A percentile compares a stretch with the other conserved stretches of the same genome.
Evolutionary conservation across 2,797 vertebrate species (phyloP).

Genomic region (Ispidina picta): DNA sequence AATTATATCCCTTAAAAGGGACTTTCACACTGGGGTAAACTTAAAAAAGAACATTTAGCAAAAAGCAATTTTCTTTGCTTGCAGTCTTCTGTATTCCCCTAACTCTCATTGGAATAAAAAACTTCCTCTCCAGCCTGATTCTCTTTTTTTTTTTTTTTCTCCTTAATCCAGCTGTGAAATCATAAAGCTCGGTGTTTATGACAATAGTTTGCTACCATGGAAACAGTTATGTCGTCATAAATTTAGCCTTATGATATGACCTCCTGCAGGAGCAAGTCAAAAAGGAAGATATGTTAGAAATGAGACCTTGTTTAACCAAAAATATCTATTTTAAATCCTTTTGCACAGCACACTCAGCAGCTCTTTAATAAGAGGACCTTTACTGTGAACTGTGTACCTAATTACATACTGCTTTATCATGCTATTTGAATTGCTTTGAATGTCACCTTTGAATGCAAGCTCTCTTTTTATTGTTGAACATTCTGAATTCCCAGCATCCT

Average conservation of each 20-base stretch:
- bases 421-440: constrained; percentile 20
- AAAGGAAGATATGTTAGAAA: constrained; percentile 52
- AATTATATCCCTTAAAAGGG: constrained; percentile 69
- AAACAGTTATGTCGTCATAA: constrained; percentile 73
- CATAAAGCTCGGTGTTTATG: constrained; percentile 76
- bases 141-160: constrained; percentile 12
- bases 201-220: constrained; percentile 78
- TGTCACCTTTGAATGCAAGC: constrained; percentile 2
- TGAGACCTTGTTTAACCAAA: background rate
- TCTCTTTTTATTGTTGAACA: constrained; percentile 9
- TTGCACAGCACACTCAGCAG: background rate
- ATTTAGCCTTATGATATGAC: constrained; percentile 61
- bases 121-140: constrained; percentile 59
- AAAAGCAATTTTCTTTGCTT: constrained; percentile 75
- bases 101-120: constrained; percentile 69
- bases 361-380: constrained; percentile 21
- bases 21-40: constrained; percentile 73
- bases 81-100: constrained; percentile 70
- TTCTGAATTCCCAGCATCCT: constrained; percentile 24
- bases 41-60: constrained; percentile 73
- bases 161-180: constrained; percentile 79
- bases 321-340: constrained; percentile 37
- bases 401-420: constrained; percentile 34
- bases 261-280: constrained; percentile 49
- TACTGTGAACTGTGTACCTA: background rate